These are phyloP conservation scores for Ganaspis sp. DNA, from an alignment of 1,140 invertebrate species.

Conservation along the genomic window DNA sequence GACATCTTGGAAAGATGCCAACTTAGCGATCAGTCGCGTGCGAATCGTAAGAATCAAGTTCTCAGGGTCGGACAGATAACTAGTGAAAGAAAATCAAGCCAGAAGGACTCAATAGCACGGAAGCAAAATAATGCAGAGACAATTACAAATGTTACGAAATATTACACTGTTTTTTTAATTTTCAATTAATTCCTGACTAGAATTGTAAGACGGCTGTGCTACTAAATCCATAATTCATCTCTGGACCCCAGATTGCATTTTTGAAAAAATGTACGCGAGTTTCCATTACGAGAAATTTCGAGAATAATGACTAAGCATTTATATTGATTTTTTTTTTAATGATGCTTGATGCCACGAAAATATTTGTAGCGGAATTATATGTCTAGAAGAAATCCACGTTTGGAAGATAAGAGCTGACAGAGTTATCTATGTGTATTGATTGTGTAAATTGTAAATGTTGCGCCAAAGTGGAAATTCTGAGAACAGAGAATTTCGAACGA, in stretches of 20 bases:
- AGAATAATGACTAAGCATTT: not conserved
- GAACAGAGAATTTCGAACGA: not conserved
- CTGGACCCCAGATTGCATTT: too few species aligned
- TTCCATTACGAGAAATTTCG: not conserved
- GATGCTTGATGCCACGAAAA: not conserved
- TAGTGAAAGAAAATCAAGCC: not conserved
- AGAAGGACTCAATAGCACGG: not conserved
- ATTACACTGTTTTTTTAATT: not conserved
- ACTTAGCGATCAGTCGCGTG: constrained; percentile 23
- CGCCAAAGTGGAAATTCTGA: constrained; percentile 4
- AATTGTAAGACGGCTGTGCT: not conserved
- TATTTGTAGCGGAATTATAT: not conserved
- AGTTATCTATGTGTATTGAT: not conserved
- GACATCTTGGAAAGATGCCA: constrained; percentile 68
- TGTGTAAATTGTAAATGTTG: not conserved
- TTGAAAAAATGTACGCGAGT: not conserved
- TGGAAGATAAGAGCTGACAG: not conserved
- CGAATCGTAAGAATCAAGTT: constrained; percentile 11
- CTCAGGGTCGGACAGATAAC: constrained; percentile 15
- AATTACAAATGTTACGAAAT: constrained; percentile 3
- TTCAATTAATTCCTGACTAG: not conserved
- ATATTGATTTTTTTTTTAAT: not conserved
- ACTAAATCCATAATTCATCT: constrained; percentile 6
- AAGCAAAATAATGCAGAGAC: not conserved
- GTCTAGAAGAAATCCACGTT: not conserved